Evolutionary conservation across 2,797 vertebrate genomes (phyloP), one percentile per base, ranked within the genome.

Genomic region (Catamblyrhynchus diadema): DNA sequence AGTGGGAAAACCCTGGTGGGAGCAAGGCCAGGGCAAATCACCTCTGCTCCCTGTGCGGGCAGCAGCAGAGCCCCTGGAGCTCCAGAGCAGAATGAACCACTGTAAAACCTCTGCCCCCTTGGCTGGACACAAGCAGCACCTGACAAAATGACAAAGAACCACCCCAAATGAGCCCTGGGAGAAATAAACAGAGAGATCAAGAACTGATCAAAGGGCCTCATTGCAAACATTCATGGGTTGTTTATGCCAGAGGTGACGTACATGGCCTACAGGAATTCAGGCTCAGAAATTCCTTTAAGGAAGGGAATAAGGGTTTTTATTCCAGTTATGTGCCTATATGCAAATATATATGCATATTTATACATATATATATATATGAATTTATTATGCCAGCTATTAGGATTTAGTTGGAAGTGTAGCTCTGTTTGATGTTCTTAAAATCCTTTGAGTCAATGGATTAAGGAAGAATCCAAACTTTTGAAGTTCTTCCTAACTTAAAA

Each of bases 361-460:
- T 57, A 48, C 24, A 54, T 53, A 53, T 23, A 53, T 32, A 53
- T 32, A 64, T 73, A 64, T 73, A 64, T 72, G 8, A 84, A 84
- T 81, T 84, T 74, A 81, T 27, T 59, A 88, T 2, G 2, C 45
- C 56, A 93, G 54, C 57, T 90, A 13, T 77, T 84, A 88, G 56
- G 86, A 81, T 92, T 95, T 80, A 88, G 45, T 81, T 70, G 48
- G 45, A 95, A 93, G 35, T 53, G 44, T 66, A 20, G 28, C 47
- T 83, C 64, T 86, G 35, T 93, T 95, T 95, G 74, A 92, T 94
- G 83, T 93, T 90, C 77, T 54, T 80, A 87, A 90, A 92, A 73
- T 42, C 81, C 81, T 56, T 92, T 61, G 33, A 88, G 64, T 85
- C 67, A 77, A 15, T 25, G 57, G 70, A 80, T 89, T 93, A 82